phyloP scores from a whole-genome alignment of 2,888 invertebrate genomes.

The Epistrophe eligans region DNA sequence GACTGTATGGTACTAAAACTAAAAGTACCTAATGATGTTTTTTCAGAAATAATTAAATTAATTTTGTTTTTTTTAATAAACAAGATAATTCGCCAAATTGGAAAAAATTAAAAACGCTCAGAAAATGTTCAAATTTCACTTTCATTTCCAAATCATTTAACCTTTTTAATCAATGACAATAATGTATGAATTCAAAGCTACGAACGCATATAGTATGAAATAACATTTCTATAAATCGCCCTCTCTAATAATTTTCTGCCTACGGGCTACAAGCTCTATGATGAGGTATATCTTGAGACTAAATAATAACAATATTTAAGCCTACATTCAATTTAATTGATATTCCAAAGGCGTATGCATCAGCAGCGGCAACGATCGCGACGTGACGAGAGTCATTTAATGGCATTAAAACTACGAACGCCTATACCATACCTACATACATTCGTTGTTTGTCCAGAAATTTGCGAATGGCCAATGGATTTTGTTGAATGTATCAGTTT shows the following conservation, averaged over 20 bases:
- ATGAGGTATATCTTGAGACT: constrained; percentile 1
- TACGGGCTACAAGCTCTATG: not conserved
- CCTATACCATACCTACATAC: not conserved
- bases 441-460: constrained; percentile 44
- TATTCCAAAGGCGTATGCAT: constrained; percentile 59
- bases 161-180: no score
- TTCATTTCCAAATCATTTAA: no score
- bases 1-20: no score
- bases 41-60: no score
- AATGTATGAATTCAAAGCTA: no score
- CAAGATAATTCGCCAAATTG: no score
- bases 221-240: not conserved
- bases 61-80: no score
- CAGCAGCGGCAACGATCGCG: not conserved
- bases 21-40: no score
- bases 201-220: no score
- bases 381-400: constrained; percentile 65
- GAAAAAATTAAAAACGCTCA: no score
- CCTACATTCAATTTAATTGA: constrained; percentile 59
- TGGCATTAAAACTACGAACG: constrained; percentile 26
- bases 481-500: constrained; percentile 27
- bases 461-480: constrained; percentile 56
- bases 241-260: not conserved
- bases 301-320: constrained; percentile 27
- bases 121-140: no score